Percentiles rank a stretch among this genome's conserved stretches.
Conservation (phyloP, 2,888 invertebrate species). For the Chromoteleia sp. region DNA sequence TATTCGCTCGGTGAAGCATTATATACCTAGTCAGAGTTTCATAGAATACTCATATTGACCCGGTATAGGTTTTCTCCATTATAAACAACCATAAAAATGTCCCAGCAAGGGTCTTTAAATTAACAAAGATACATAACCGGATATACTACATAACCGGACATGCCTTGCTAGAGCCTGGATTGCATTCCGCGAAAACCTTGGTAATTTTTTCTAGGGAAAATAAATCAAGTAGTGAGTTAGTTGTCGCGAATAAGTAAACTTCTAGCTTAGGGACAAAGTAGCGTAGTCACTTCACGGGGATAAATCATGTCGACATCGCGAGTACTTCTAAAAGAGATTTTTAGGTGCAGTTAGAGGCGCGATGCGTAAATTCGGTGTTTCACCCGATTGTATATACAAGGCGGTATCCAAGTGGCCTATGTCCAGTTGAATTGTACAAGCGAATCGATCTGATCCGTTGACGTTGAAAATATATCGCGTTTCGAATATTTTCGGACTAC, state of each 20-base stretch:
- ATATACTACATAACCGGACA: no score
- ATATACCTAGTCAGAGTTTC: no score
- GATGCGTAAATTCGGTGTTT: slow-evolving; percentile 25
- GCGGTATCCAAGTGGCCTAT: slow-evolving; percentile 46
- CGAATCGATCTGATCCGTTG: slow-evolving; percentile 29
- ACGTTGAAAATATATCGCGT: slow-evolving; percentile 38
- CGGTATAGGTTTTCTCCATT: no score
- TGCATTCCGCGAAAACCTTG: no score
- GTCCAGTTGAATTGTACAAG: slow-evolving; percentile 36
- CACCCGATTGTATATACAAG: slow-evolving; percentile 40
- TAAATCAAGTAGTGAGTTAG: slow-evolving; percentile 23
- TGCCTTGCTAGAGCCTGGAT: no score
- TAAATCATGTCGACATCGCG: slow-evolving; percentile 30
- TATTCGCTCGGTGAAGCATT: no score
- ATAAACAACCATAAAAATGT: no score
- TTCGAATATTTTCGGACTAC: slow-evolving; percentile 31
- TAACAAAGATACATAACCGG: no score
- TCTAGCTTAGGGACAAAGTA: slow-evolving; percentile 39
- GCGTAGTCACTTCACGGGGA: slow-evolving; percentile 22
- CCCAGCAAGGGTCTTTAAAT: no score
- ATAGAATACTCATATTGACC: no score
- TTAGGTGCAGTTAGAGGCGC: slow-evolving; percentile 18
- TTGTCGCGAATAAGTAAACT: slow-evolving; percentile 22
- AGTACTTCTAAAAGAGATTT: slow-evolving; percentile 31
- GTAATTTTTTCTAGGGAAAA: no score